Conservation (phyloP, 2,888 invertebrate species). For the Opisthograptis luteolata region DNA sequence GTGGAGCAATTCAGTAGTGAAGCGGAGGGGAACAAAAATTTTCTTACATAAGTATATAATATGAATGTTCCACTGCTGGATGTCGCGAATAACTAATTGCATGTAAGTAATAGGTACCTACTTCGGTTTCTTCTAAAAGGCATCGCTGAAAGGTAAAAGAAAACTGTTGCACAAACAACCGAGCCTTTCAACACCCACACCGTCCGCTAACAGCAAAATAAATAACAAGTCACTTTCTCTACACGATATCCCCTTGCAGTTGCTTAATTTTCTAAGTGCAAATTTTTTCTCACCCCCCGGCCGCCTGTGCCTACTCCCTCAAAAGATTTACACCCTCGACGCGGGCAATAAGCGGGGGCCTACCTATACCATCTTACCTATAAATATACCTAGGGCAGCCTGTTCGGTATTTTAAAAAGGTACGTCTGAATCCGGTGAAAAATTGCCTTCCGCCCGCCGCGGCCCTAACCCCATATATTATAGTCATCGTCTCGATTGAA, state of each 20-base stretch:
- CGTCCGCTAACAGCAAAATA: conserved; percentile 18
- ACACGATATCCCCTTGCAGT: conserved; percentile 41
- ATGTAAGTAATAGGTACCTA: too few relatives aligned
- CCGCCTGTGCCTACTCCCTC: conserved; percentile 56
- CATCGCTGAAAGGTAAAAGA: too few relatives aligned
- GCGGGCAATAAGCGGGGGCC: conserved; percentile 73
- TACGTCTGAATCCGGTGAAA: conserved; percentile 76
- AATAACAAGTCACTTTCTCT: conserved; percentile 27
- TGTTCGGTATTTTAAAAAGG: conserved; percentile 78
- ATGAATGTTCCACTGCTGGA: too few relatives aligned
- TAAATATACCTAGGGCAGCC: conserved; percentile 50
- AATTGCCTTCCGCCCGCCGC: conserved; percentile 70
- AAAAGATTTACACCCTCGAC: conserved; percentile 74
- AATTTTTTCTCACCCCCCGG: conserved; percentile 73
- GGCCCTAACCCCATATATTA: conserved; percentile 66
- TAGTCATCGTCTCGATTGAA: conserved; percentile 67
- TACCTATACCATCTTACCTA: conserved; percentile 42
- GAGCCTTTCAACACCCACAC: conserved; percentile 6
- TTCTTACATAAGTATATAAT: too few relatives aligned
- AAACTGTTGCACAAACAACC: too few relatives aligned
- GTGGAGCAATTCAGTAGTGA: too few relatives aligned
- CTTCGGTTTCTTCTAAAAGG: too few relatives aligned
- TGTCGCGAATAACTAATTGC: too few relatives aligned
- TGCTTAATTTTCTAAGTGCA: conserved; percentile 77
- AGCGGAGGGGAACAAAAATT: too few relatives aligned